A percentile compares a stretch with the other conserved stretches of the same genome.
phyloP scores from a whole-genome alignment of 2,888 invertebrate genomes.

The Pyrrhia umbra region DNA sequence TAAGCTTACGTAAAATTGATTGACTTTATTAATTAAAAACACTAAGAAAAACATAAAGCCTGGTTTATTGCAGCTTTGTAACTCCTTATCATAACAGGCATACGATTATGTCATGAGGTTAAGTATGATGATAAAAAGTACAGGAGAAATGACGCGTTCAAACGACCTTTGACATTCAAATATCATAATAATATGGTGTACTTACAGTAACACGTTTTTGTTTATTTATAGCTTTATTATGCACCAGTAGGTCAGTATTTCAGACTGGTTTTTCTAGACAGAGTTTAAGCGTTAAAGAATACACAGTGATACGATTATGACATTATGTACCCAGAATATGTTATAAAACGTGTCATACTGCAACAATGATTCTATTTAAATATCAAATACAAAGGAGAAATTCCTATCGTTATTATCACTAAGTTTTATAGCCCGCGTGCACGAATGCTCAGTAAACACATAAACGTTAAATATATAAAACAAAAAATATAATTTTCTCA shows the following conservation, averaged over 20 bases:
- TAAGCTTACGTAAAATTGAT: constrained; percentile 12
- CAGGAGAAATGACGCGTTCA: not conserved
- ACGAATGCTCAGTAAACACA: no score
- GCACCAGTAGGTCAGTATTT: constrained; percentile 4
- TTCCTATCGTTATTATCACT: no score
- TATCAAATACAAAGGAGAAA: no score
- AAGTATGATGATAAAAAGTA: constrained; percentile 1
- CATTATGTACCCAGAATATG: no score
- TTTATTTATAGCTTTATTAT: constrained; percentile 8
- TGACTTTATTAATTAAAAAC: constrained; percentile 36
- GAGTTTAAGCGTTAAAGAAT: no score
- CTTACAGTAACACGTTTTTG: no score
- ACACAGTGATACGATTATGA: no score
- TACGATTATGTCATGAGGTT: constrained; percentile 22
- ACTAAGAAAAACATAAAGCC: not conserved
- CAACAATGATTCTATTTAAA: no score
- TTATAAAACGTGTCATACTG: no score
- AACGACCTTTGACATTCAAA: not conserved
- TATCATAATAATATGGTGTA: not conserved
- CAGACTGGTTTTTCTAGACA: not conserved
- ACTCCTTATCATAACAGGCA: constrained; percentile 27
- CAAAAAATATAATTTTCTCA: no score
- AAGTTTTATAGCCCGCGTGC: no score
- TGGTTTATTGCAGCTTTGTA: constrained; percentile 25
- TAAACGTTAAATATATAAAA: no score